Base-by-base conservation (phyloP, 2,888 invertebrate genomes). In the Scaptomyza caliginosa region DNA sequence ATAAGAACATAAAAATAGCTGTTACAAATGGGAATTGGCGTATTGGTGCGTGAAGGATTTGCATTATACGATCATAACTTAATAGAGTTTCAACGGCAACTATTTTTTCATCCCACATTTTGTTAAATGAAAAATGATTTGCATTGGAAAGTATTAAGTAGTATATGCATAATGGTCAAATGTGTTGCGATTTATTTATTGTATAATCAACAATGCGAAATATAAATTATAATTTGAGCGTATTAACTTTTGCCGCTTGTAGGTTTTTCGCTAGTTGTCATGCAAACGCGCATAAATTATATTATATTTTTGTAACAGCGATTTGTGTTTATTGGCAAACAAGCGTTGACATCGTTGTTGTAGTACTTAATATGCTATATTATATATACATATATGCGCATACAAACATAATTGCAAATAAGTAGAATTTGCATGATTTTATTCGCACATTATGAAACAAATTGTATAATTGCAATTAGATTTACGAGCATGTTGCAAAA, bases 391-490 rank as follows among this genome's bases (percentile, higher is more conserved):
- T 7, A 8, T 16, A 67, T 60, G 62, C n/a, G n/a, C n/a, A n/a
- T n/a, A n/a, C n/a, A 45, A 56, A 38, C 30, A 74, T 69, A 66
- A 65, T 74, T 19, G 46, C 7, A 32, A 60, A 60, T 60, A 49
- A 38, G 19, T 36, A 17, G 19, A 52, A n/a, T n/a, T 58, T 52
- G 36, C 34, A 56, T 26, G 24, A 73, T 75, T 76, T 67, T 70
- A 79, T 73, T 69, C 56, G 60, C 60, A 56, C 59, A 77, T 75
- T 81, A 65, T 75, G 83, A 59, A 79, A 74, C 83, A 85, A 80
- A 80, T 80, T 80, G 85, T 55, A 82, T 79, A 80, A 80, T 85
- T 85, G 86, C 79, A 79, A 85, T 85, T 85, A 73, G 83, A 85
- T 85, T 81, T 67, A 55, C 55, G 55, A 49, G 38, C 49, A n/a